phyloP scores from a whole-genome alignment of 1,140 invertebrate genomes.

The Trialeurodes vaporariorum region DNA sequence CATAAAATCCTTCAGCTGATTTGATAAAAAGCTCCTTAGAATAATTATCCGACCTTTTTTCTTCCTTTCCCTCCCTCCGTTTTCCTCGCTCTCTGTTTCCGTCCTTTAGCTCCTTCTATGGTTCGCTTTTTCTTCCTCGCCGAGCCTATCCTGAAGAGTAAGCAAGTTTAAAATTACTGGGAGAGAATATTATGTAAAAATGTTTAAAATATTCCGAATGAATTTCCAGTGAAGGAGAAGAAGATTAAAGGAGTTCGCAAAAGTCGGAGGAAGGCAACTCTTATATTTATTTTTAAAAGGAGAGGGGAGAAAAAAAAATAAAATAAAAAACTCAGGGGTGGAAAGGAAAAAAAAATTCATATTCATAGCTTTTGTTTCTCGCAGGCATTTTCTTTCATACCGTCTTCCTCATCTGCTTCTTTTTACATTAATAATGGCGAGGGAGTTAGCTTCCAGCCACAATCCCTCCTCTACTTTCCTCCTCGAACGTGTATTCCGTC shows the following conservation, averaged over 20 bases:
- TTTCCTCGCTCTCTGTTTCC: not conserved
- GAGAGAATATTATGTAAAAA: not conserved
- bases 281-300: no score
- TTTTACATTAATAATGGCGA: not conserved
- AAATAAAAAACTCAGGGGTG: not conserved
- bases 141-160: no score
- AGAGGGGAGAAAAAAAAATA: not conserved
- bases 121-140: no score
- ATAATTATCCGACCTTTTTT: not conserved
- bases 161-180: not conserved
- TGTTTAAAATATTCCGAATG: constrained; percentile 1
- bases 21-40: not conserved
- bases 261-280: not conserved
- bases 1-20: not conserved
- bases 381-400: not conserved
- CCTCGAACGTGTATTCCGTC: no score
- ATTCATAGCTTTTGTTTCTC: not conserved
- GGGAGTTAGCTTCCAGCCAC: not conserved
- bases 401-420: not conserved
- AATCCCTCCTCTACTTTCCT: not conserved
- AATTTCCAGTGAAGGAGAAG: not conserved
- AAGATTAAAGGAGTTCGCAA: not conserved
- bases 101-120: not conserved
- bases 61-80: no score
- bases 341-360: constrained; percentile 1